Evolutionary conservation across 1,140 invertebrate genomes (phyloP).

Genomic region (Artemia franciscana): DNA sequence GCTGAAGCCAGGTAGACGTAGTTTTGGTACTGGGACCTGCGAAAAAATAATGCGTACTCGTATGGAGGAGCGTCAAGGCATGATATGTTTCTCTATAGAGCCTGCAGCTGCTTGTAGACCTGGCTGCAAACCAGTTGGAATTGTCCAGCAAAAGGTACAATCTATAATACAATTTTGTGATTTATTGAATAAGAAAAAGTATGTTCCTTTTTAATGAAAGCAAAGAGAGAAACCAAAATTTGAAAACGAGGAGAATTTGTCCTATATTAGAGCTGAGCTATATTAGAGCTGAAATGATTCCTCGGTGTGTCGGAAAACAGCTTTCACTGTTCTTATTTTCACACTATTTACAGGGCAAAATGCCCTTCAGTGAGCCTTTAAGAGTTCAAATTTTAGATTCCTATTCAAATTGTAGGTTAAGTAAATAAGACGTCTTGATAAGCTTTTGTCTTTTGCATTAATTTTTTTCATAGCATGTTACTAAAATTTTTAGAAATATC

Average conservation of each 20-base stretch:
- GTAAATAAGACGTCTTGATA: too few relatives aligned
- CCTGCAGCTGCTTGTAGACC: constrained; percentile 1
- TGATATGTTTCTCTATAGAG: constrained; percentile 6
- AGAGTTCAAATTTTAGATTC: too few relatives aligned
- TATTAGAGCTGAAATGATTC: neutral
- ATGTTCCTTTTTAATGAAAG: neutral
- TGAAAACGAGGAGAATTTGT: neutral
- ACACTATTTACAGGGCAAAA: too few relatives aligned
- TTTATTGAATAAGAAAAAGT: too few relatives aligned
- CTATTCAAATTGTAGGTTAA: too few relatives aligned
- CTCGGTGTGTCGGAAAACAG: neutral
- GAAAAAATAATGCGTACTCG: neutral
- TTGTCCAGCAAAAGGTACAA: constrained; percentile 4
- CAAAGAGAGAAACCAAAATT: neutral
- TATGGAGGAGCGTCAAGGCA: neutral
- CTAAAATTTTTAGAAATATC: too few relatives aligned
- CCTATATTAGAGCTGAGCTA: neutral
- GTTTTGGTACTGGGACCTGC: neutral
- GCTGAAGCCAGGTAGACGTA: neutral
- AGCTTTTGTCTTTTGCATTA: too few relatives aligned
- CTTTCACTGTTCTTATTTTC: neutral
- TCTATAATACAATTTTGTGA: too few relatives aligned
- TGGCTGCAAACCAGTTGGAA: neutral
- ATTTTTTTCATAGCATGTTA: too few relatives aligned
- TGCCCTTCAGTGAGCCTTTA: too few relatives aligned